Evolutionary conservation across 2,888 invertebrate genomes (phyloP).

Genomic region (Smittia aterrima): DNA sequence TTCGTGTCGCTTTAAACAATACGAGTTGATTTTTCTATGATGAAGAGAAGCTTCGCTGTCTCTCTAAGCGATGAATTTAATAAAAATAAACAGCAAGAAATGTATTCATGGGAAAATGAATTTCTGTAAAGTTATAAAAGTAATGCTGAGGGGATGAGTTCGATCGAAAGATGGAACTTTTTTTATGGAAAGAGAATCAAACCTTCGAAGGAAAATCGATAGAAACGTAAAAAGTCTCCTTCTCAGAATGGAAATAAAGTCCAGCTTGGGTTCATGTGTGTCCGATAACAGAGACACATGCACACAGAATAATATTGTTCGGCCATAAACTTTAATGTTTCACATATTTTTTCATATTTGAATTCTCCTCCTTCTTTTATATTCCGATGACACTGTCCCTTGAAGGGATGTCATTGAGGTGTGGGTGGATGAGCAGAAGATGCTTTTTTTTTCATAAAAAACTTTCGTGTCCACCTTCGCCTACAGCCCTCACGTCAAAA

Average conservation of each 20-base stretch:
- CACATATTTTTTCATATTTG: slow-evolving; percentile 33
- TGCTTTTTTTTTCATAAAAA: not conserved
- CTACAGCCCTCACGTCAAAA: slow-evolving; percentile 26
- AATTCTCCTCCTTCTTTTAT: slow-evolving; percentile 22
- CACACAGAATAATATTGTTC: slow-evolving; percentile 32
- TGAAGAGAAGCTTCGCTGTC: not conserved
- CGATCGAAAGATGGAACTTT: not conserved
- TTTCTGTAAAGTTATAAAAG: slow-evolving; percentile 31
- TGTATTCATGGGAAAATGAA: slow-evolving; percentile 38
- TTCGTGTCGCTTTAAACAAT: slow-evolving; percentile 22
- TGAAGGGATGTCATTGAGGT: slow-evolving; percentile 2
- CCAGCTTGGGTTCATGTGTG: slow-evolving; percentile 33
- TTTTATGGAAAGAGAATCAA: not conserved
- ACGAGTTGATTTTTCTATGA: slow-evolving; percentile 20
- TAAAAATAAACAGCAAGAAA: slow-evolving; percentile 35
- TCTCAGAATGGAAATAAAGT: slow-evolving; percentile 8
- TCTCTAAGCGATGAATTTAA: slow-evolving; percentile 2
- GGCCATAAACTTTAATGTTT: slow-evolving; percentile 41
- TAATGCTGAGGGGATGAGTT: slow-evolving; percentile 9
- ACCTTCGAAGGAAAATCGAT: slow-evolving; percentile 32
- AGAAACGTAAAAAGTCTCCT: slow-evolving; percentile 27
- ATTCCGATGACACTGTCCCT: not conserved
- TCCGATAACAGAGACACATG: slow-evolving; percentile 35
- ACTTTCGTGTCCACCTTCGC: slow-evolving; percentile 28
- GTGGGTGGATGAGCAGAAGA: not conserved